Evolutionary conservation across 2,113 vertebrate genomes (phyloP), one percentile per base, ranked within the genome.

Genomic region (Solea solea): DNA sequence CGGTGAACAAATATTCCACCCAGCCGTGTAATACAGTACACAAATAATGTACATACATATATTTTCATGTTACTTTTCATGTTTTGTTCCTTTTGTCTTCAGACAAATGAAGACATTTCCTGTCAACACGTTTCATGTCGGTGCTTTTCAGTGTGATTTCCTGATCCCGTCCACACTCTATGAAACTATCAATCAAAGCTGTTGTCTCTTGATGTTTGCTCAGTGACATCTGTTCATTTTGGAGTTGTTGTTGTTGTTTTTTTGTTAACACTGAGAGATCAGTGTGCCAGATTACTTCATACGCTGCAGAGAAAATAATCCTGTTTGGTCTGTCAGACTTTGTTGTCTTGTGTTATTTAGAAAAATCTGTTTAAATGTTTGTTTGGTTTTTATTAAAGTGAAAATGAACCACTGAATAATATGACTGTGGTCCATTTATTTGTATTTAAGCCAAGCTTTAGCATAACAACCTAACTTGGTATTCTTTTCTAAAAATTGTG

Each of bases 151-250:
- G 25, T 62, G 62, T 66, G 72, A 80, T 82, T 86, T 78, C 69
- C 84, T 68, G 73, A 73, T 53, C 41, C 60, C 46, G 2, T 16
- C 53, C 46, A n/a, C 63, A 25, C 54, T 49, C 63, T 28, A 55
- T 54, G 66, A 67, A 70, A 66, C 55, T 53, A 86, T 84, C 72
- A 28, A 82, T 89, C 83, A 84, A 9, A 64, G 34, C 34, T 34
- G 67, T 39, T 15, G 72, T 49, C 28, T 68, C 41, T 64, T 9
- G 28, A 27, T 66, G 76, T 78, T 67, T 42, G 39, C 72, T 3
- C 54, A 52, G 2, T 59, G 65, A 76, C 84, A 69, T 80, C 84
- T 72, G 72, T 72, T 84, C 77, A 64, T 76, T 74, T 57, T 16
- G 3, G 5, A 21, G 50, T 15, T 13, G 15, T 48, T 53, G 21